phyloP scores from a whole-genome alignment of 2,888 invertebrate genomes.

The Cyaniris semiargus region DNA sequence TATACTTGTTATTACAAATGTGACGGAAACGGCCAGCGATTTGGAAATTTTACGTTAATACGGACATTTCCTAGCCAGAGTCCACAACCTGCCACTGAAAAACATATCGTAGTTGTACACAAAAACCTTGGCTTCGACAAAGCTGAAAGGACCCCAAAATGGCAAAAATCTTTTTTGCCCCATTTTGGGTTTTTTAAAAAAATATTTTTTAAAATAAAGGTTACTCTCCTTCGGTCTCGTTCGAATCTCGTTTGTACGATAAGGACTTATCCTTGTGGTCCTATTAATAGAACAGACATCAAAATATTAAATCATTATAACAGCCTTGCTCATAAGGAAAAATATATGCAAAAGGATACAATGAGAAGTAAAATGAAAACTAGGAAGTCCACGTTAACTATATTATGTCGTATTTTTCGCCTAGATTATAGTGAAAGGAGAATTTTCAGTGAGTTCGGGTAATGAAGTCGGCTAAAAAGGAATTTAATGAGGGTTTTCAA shows the following conservation, averaged over 20 bases:
- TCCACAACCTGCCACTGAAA: background rate
- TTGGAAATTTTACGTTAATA: constrained; percentile 1
- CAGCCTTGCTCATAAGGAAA: background rate
- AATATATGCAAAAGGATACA: background rate
- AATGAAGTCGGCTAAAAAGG: no score
- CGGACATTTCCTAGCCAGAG: background rate
- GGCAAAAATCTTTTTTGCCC: background rate
- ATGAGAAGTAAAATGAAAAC: background rate
- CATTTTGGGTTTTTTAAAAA: background rate
- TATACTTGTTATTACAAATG: background rate
- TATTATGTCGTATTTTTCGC: background rate
- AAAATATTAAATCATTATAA: background rate
- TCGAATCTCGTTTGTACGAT: background rate
- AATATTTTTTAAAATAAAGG: background rate
- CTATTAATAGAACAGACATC: background rate
- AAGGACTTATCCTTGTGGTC: background rate
- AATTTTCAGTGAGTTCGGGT: no score
- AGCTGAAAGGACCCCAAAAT: background rate
- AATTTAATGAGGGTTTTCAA: no score
- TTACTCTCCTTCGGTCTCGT: background rate
- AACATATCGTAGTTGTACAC: background rate
- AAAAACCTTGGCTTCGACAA: no score
- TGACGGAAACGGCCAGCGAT: constrained; percentile 1
- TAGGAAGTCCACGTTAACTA: background rate
- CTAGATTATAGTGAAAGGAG: no score